Evolutionary conservation across 2,888 invertebrate genomes (phyloP).

Genomic region (Drosophila quinaria): DNA sequence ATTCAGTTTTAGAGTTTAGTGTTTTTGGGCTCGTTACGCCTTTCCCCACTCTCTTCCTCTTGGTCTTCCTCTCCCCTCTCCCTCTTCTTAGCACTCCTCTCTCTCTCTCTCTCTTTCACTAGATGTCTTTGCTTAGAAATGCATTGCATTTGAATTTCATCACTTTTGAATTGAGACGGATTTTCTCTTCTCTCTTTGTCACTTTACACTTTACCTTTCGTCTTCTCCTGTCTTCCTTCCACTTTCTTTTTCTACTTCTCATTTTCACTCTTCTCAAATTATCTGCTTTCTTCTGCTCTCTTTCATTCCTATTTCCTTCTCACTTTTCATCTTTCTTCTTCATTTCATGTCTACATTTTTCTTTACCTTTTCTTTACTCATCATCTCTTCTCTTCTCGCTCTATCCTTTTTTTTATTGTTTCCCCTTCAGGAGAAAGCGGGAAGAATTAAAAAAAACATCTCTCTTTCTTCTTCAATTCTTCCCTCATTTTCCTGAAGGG

Average conservation of each 20-base stretch:
- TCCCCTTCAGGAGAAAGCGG: no score
- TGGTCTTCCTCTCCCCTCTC: neutral
- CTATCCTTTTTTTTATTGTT: neutral
- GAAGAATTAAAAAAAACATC: no score
- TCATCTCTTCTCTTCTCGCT: neutral
- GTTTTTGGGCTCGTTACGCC: slow-evolving; percentile 67
- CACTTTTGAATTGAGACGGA: slow-evolving; percentile 53
- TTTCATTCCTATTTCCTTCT: no score
- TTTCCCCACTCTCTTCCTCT: neutral
- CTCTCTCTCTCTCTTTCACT: neutral
- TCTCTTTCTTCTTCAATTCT: neutral
- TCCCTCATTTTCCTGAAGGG: no score
- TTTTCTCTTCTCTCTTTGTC: neutral
- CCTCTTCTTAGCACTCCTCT: neutral
- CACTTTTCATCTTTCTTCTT: neutral
- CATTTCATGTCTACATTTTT: neutral
- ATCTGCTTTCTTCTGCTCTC: neutral
- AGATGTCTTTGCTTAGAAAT: slow-evolving; percentile 43
- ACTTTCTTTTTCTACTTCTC: neutral
- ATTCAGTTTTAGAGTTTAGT: slow-evolving; percentile 80
- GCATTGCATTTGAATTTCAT: slow-evolving; percentile 78
- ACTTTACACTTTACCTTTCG: neutral
- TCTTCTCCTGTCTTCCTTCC: neutral
- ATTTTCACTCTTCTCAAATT: neutral
- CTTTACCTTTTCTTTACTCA: neutral